Evolutionary conservation across 2,888 invertebrate genomes (phyloP), one percentile per base, ranked within the genome.

Genomic region (Eupithecia abbreviata): DNA sequence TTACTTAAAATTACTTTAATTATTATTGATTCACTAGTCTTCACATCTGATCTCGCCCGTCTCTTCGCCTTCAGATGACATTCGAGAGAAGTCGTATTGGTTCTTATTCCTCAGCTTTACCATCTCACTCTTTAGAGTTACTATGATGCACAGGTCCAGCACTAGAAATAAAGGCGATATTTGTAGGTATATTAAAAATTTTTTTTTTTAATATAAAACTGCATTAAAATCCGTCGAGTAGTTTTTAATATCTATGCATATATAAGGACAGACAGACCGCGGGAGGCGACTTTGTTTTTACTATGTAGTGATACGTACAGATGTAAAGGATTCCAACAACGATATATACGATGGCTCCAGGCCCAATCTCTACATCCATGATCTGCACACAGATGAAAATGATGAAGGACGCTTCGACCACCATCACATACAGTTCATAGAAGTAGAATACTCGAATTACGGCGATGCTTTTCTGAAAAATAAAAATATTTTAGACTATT

Each of bases 81-180:
- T 71, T 41, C 51, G 18, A 41, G 42, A 71, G 49, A 69, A 69
- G 47, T 69, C 69, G 49, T 73, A 70, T n/a, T 72, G 76, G 3
- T 69, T 51, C 30, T 76, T 76, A 18, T 76, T 76, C 30, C 30
- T 41, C 49, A 76, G 13, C 41, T 76, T 76, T 30, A 73, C 68
- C 18, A 70, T 76, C 47, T 76, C 76, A 12, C 72, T 76, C 43
- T 73, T 69, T 41, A 73, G 9, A 15, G 72, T 72, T 13, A 72
- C n/a, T 15, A 76, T 70, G 47, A 72, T 72, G 42, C 68, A 69
- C 15, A 76, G 13, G 65, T 76, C 76, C 18, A 76, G 49, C 6
- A 45, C 76, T 76, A 43, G 41, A 70, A 72, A 71, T 15, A 43
- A 76, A 68, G 3, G 62, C 1, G 30, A 30, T 30, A 30, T 30